Evolutionary conservation across 2,888 invertebrate species (phyloP), one percentile per base, ranked within the genome.

Genomic region (Parnassius apollo): DNA sequence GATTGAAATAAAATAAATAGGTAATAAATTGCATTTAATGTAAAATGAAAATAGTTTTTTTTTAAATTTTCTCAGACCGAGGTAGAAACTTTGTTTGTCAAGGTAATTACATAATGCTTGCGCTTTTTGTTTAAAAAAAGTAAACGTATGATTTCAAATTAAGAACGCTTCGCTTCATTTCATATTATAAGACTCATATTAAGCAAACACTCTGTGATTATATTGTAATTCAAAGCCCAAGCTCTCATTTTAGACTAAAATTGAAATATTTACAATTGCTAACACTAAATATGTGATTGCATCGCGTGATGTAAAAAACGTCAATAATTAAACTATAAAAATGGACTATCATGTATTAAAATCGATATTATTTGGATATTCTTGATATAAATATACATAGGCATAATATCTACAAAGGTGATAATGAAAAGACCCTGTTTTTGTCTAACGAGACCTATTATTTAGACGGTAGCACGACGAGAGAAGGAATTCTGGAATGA

Each of bases 351-450:
- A 71, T 71, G 77, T 81, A 65, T 64, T 77, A 73, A 69, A 75
- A 69, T 70, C 66, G 77, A 82, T 77, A 83, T 50, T 86, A 85
- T 87, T 88, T 87, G 87, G 86, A 86, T 85, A 86, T 75, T 83
- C 76, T 81, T 71, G 61, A 62, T 61, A 64, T 67, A 67, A 76
- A 76, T 80, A 73, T 79, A 78, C 79, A 81, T 73, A 71, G 69
- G 66, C 71, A 72, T 82, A 83, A 72, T 82, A 83, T 83, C 79
- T 85, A 86, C 83, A 82, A 70, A 75, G 70, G 73, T 72, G 80
- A 83, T 81, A 82, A 81, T 87, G 83, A 83, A 87, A 88, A 81
- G 86, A 89, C 87, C 85, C 86, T 87, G 86, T 86, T 82, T 82
- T 75, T 80, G 63, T 81, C 78, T 80, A 71, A 80, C 68, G 75